Evolutionary conservation across 2,888 invertebrate genomes (phyloP), one percentile per base, ranked within the genome.

Genomic region (Lamproptera curius): DNA sequence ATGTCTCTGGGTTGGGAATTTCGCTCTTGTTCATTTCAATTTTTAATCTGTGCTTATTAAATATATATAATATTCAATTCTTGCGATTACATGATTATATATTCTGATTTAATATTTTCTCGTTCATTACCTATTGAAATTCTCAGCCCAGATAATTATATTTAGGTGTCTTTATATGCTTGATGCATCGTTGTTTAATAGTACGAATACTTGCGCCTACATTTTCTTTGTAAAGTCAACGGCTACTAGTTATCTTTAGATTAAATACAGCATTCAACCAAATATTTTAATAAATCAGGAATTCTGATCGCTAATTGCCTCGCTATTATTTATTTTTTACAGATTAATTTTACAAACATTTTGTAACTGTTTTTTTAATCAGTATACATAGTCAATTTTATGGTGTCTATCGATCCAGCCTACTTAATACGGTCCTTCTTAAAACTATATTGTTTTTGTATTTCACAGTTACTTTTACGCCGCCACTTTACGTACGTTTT

Each of bases 351-450:
- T 16, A 20, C 23, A 2, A n/a, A 16, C 5, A 15, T 10, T 26
- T 36, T 28, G 15, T 14, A 35, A 11, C 23, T 16, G 2, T 26
- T 13, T 34, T 46, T 35, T 41, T 16, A 54, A 58, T 40, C 9
- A 16, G 11, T 9, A 34, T 46, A 16, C 16, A 35, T 26, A 44
- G 71, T 71, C 67, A 70, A 71, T 69, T 68, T 59, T 56, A 63
- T 50, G 64, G 64, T 64, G 63, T 61, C 62, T 63, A 59, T 47
- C 16, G 14, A 51, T 36, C 16, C 46, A 20, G 42, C 43, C 50
- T 31, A 44, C 44, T 42, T 42, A 2, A 3, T 40, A n/a, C n/a
- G n/a, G n/a, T n/a, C n/a, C n/a, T n/a, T n/a, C n/a, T n/a, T n/a
- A n/a, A n/a, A n/a, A n/a, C n/a, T n/a, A n/a, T n/a, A n/a, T n/a